Evolutionary conservation across 2,113 vertebrate species (phyloP), one percentile per base, ranked within the genome.

Genomic region (Austrofundulus limnaeus): DNA sequence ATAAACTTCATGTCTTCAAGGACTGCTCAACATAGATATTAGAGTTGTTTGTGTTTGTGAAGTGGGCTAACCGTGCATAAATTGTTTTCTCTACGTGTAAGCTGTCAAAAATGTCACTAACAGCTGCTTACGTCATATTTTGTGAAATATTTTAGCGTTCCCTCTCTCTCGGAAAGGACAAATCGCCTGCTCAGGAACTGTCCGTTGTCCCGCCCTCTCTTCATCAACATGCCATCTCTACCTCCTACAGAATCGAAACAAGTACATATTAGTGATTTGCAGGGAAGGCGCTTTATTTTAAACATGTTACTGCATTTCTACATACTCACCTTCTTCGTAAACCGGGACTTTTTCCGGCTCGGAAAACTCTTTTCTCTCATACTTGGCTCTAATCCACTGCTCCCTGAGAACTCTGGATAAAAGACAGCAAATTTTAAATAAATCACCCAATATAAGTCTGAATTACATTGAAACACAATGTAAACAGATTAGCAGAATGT

Each of bases 311-410:
- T 52, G 24, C 41, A n/a, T 14, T 6, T 20, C 17, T 15, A 11
- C 10, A 3, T 16, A 43, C 90, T 90, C 83, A 94, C 94, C 93
- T 41, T 93, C 82, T 64, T 92, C 93, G 51, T 95, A 94, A 0
- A 62, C 85, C 13, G 87, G 82, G 14, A 71, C 84, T 38, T 87
- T 91, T 14, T 80, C 85, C 0, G 72, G 85, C 15, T 91, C 66
- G 0, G 31, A 85, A 81, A 97, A 97, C 77, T 96, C 95, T 52
- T 88, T 90, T 61, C 94, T 92, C 76, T 96, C 93, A 0, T 96
- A 97, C 78, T 96, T 97, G 17, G 94, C 94, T 74, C 92, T 85
- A 59, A 97, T 95, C 95, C 95, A 97, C 82, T 97, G 95, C 66
- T 97, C 95, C 77, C 87, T 92, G 74, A 96, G 82, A 19, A 94